phyloP scores from a whole-genome alignment of 2,113 vertebrate species.

The Indri indri region DNA sequence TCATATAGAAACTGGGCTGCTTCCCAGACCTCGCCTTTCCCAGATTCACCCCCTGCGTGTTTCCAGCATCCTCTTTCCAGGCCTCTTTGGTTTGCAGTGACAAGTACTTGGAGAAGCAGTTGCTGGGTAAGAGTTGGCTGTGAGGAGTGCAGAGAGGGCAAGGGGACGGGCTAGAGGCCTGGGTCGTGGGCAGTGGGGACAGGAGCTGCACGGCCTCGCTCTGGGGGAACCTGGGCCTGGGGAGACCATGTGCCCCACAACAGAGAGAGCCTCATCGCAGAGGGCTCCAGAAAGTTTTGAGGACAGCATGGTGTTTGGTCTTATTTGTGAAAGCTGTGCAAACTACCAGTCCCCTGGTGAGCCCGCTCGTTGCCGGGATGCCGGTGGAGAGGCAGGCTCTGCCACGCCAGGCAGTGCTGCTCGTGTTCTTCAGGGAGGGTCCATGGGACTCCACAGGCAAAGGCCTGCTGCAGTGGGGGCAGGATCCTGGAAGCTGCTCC shows the following conservation, averaged over 20 bases:
- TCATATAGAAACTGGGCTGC: conserved; percentile 22
- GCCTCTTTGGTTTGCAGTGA: neutral
- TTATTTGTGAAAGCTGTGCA: neutral
- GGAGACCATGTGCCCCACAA: accelerated
- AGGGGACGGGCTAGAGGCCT: neutral
- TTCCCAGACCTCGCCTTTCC: conserved; percentile 10
- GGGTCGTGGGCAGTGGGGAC: accelerated
- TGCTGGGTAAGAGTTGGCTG: neutral
- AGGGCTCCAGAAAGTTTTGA: neutral
- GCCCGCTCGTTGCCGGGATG: neutral
- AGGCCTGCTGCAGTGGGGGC: neutral
- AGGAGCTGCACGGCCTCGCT: accelerated
- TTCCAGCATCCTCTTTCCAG: conserved; percentile 19
- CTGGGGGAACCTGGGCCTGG: neutral
- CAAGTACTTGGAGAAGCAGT: neutral
- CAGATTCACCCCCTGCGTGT: neutral
- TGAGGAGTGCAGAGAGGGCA: neutral
- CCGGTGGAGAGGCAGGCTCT: neutral
- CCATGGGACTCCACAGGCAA: too few species aligned
- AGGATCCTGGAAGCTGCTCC: neutral
- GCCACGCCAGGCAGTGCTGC: neutral
- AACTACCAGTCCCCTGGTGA: neutral
- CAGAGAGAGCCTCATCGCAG: neutral
- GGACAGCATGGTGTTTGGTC: neutral
- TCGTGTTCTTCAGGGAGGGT: neutral